A percentile compares a stretch with the other conserved stretches of the same genome.
These are phyloP conservation scores for Pitta sordida DNA, from an alignment of 2,113 vertebrate species.

Conservation along the genomic window DNA sequence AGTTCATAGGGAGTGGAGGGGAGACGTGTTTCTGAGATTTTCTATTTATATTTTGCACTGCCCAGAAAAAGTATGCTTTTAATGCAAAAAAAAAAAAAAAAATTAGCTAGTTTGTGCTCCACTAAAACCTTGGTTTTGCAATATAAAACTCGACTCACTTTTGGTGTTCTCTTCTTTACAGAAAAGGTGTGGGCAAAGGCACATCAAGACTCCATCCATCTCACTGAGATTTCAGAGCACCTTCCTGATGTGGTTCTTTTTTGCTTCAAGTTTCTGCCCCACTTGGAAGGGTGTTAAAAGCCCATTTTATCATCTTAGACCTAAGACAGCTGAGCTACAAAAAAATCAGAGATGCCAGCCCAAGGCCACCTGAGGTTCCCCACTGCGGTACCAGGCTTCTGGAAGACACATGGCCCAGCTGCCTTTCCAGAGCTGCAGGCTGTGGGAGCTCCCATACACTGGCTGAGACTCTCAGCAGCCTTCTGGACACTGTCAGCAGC, in stretches of 20 bases:
- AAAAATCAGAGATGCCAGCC: fast-evolving
- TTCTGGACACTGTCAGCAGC: too few species aligned
- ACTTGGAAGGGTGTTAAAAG: neutral
- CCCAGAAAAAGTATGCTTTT: neutral
- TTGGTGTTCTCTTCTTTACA: neutral
- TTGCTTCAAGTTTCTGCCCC: neutral
- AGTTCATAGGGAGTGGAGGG: neutral
- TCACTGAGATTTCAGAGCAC: neutral
- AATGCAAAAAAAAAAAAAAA: neutral
- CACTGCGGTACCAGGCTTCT: fast-evolving
- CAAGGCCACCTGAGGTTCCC: too few species aligned
- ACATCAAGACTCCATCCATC: neutral
- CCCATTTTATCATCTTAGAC: neutral
- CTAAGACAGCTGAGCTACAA: neutral
- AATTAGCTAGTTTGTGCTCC: neutral
- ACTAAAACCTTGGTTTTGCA: neutral
- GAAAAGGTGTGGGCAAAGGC: neutral
- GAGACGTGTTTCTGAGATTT: neutral
- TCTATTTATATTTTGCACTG: neutral
- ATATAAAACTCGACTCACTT: neutral
- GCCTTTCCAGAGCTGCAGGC: fast-evolving
- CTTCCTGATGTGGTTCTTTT: neutral
- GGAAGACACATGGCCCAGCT: fast-evolving
- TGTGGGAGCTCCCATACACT: fast-evolving
- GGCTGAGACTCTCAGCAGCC: neutral